A percentile compares a stretch with the other conserved stretches of the same genome.
phyloP scores from a whole-genome alignment of 2,888 invertebrate genomes.

The Rhorus exstirpatorius region DNA sequence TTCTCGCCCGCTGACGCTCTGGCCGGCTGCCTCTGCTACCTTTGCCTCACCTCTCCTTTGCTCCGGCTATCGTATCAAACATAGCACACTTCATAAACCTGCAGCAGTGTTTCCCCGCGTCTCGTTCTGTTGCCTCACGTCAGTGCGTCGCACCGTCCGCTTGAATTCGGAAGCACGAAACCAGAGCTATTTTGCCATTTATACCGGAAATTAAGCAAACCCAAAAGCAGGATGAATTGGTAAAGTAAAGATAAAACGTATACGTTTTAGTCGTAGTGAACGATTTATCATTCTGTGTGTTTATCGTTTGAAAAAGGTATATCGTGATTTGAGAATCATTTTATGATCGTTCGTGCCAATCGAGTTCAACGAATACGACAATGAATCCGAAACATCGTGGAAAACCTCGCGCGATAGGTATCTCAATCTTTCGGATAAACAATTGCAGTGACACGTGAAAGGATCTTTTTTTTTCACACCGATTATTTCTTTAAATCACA shows the following conservation, averaged over 20 bases:
- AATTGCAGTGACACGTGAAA: constrained; percentile 60
- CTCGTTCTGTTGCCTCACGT: constrained; percentile 79
- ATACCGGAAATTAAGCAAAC: too few species aligned
- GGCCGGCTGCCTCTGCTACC: constrained; percentile 75
- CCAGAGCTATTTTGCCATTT: too few species aligned
- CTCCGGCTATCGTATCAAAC: constrained; percentile 80
- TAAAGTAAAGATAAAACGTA: too few species aligned
- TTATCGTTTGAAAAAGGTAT: too few species aligned
- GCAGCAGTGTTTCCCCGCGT: constrained; percentile 81
- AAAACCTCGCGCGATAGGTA: constrained; percentile 44
- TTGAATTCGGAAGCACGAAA: constrained; percentile 52
- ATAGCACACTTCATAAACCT: constrained; percentile 83
- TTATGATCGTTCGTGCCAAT: too few species aligned
- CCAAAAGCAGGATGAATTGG: neutral
- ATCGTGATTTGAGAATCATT: too few species aligned
- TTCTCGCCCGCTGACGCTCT: constrained; percentile 73
- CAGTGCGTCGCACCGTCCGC: constrained; percentile 57
- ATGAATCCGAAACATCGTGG: constrained; percentile 26
- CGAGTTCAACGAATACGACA: neutral
- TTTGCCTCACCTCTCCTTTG: constrained; percentile 71
- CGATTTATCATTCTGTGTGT: too few species aligned
- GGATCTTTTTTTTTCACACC: neutral
- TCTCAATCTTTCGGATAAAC: constrained; percentile 48
- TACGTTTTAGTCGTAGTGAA: too few species aligned
- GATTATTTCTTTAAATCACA: constrained; percentile 29